A percentile compares a stretch with the other conserved stretches of the same genome.
These are phyloP conservation scores for Augochlora pura DNA, from an alignment of 1,140 invertebrate species.

Conservation along the genomic window DNA sequence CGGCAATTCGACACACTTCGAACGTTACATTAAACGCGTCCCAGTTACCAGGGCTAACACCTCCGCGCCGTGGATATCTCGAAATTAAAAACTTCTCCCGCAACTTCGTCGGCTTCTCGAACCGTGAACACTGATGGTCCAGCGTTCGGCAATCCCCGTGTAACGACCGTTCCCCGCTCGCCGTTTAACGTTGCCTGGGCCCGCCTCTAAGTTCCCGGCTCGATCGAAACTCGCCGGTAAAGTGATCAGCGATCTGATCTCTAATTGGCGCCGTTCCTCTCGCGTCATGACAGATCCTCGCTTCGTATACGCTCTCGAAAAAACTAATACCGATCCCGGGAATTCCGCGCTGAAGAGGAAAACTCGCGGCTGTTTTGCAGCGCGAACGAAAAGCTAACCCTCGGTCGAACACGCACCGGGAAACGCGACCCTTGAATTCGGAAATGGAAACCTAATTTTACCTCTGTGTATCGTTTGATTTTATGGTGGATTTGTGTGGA, in stretches of 20 bases:
- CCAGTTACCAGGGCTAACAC: not conserved
- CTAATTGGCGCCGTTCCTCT: slow-evolving; percentile 31
- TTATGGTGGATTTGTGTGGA: too few species aligned
- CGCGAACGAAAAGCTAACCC: too few species aligned
- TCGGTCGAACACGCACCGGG: too few species aligned
- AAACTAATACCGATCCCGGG: too few species aligned
- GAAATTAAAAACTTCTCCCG: slow-evolving; percentile 60
- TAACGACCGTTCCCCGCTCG: slow-evolving; percentile 44
- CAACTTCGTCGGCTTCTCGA: slow-evolving; percentile 30
- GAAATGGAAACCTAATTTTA: too few species aligned
- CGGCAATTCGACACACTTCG: not conserved
- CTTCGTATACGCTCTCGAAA: too few species aligned
- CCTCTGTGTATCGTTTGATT: too few species aligned
- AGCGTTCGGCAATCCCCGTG: slow-evolving; percentile 45
- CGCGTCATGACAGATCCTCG: not conserved
- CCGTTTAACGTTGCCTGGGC: slow-evolving; percentile 42
- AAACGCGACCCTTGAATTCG: too few species aligned
- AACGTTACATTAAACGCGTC: slow-evolving; percentile 47
- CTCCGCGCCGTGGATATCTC: slow-evolving; percentile 2
- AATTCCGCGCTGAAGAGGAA: too few species aligned
- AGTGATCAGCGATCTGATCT: slow-evolving; percentile 22
- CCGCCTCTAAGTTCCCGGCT: slow-evolving; percentile 13
- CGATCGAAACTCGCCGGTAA: slow-evolving; percentile 18
- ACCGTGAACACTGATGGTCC: slow-evolving; percentile 22
- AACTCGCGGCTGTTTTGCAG: too few species aligned